phyloP scores from a whole-genome alignment of 1,140 invertebrate genomes.

The Dreissena rostriformis region DNA sequence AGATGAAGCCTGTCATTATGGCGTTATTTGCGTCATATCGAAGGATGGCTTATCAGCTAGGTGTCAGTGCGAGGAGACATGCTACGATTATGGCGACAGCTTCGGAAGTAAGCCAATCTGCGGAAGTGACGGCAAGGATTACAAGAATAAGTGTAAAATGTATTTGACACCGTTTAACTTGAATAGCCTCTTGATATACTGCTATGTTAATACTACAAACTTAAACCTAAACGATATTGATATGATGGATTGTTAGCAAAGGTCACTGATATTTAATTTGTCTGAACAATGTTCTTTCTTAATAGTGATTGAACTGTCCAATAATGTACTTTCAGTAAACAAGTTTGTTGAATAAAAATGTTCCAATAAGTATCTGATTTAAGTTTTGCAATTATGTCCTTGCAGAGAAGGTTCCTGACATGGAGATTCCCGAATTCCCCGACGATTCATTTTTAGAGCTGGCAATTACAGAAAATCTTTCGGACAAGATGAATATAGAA shows the following conservation, averaged over 20 bases:
- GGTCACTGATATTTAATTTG: no score
- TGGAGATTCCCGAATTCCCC: conserved; percentile 85
- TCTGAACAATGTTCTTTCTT: no score
- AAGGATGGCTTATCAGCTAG: conserved; percentile 87
- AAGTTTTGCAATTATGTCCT: background rate
- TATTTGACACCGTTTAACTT: no score
- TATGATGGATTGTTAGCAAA: no score
- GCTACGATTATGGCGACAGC: conserved; percentile 91
- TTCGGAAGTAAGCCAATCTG: conserved; percentile 91
- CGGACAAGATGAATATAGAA: conserved; percentile 87
- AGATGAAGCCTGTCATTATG: conserved; percentile 88
- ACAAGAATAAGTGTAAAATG: conserved; percentile 92
- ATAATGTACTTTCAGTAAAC: no score
- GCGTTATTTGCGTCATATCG: conserved; percentile 88
- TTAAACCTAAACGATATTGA: no score
- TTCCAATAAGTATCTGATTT: no score
- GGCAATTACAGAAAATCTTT: conserved; percentile 87
- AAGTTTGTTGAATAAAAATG: no score
- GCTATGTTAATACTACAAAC: no score
- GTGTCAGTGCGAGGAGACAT: conserved; percentile 89
- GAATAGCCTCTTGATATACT: no score
- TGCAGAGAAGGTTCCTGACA: conserved; percentile 69
- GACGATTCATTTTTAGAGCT: conserved; percentile 90
- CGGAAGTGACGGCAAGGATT: conserved; percentile 93
- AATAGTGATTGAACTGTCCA: no score